A percentile compares a stretch with the other conserved stretches of the same genome.
phyloP scores from a whole-genome alignment of 2,888 invertebrate genomes.

The Amblyjoppa fuscipennis region DNA sequence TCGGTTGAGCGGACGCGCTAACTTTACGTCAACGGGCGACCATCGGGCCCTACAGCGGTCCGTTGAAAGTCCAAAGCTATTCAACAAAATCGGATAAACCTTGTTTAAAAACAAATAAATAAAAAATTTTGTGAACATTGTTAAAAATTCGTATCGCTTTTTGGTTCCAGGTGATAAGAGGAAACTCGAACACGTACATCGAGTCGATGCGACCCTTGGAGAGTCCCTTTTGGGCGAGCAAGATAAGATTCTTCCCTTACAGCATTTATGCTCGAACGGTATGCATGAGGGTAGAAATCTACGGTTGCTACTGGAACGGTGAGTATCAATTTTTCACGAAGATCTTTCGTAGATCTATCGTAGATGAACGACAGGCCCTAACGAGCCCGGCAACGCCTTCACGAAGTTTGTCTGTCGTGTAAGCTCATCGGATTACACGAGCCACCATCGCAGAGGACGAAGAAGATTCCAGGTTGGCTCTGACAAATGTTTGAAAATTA shows the following conservation, averaged over 20 bases:
- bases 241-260: constrained; percentile 94
- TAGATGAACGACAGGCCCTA: constrained; percentile 25
- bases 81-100: neutral
- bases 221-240: constrained; percentile 94
- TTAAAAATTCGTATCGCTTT: constrained; percentile 56
- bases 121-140: neutral
- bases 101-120: neutral
- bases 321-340: constrained; percentile 69
- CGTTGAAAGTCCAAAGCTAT: neutral
- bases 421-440: constrained; percentile 30
- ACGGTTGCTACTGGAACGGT: constrained; percentile 93
- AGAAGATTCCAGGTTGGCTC: constrained; percentile 2
- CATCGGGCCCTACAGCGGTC: neutral
- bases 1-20: neutral
- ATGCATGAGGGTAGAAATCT: constrained; percentile 96
- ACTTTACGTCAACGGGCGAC: neutral
- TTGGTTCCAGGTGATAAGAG: constrained; percentile 90
- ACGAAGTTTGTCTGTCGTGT: neutral
- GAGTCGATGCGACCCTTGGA: constrained; percentile 92
- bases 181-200: constrained; percentile 95
- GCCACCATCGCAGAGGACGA: constrained; percentile 7
- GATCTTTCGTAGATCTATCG: constrained; percentile 25
- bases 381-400: constrained; percentile 5
- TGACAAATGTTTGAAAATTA: constrained; percentile 19
- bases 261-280: constrained; percentile 93